Base-by-base conservation (phyloP, 2,888 invertebrate species). In the Ashinkailepas kermadecensis region DNA sequence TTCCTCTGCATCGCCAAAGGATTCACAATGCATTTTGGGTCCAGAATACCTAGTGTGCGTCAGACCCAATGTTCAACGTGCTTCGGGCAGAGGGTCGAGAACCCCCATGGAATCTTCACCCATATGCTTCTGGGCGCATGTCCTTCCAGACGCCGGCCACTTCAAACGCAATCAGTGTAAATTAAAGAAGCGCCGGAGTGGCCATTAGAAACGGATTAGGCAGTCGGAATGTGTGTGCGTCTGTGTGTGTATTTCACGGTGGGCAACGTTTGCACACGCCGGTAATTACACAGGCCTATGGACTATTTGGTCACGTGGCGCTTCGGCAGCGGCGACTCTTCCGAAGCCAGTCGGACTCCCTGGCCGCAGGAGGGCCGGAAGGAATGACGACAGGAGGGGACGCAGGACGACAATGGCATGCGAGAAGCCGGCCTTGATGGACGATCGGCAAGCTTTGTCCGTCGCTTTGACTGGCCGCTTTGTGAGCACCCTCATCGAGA, bases 151-250 rank as follows among this genome's bases (percentile, higher is more conserved):
- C 39, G 64, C n/a, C 67, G 67, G 67, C 25, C 4, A 67, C 67
- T 23, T 67, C 23, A 67, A 67, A 67, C 67, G 23, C 2, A 25
- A 12, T 25, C 23, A 10, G n/a, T 25, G 67, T 25, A 67, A 67
- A 67, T 67, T 67, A 67, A 25, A 67, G 67, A 21, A 67, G 25
- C 25, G 67, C 67, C 23, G 11, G 67, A 9, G 11, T 25, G 67
- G 25, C 25, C 67, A 67, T 67, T 67, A 67, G 67, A 67, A 67
- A 67, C 67, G 23, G 23, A 67, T 67, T 67, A 67, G 67, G 67
- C 12, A 67, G 67, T 25, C 25, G 23, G 25, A 25, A 39, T 39
- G 39, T 39, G 39, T 39, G 39, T 39, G 39, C 39, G 39, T 39
- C 67, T 23, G 11, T 23, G 23, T 67, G 25, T 21, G 25, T 67